Conservation (phyloP, 2,888 invertebrate species). For the Carterocephalus palaemon region DNA sequence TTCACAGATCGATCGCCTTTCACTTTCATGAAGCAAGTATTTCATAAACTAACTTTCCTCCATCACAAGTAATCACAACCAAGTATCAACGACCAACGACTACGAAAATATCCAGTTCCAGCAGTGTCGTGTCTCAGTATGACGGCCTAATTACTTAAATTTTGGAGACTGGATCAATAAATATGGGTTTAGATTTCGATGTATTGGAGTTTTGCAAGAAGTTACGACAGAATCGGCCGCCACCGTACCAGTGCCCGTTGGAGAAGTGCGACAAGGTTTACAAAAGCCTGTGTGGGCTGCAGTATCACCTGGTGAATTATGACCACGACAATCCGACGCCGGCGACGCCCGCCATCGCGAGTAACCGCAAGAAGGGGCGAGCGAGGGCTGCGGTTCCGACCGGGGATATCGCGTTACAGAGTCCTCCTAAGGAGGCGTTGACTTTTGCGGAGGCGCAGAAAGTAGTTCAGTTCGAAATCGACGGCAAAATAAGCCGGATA, state of each 20-base stretch:
- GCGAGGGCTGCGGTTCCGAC: conserved; percentile 79
- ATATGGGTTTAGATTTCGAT: conserved; percentile 91
- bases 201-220: conserved; percentile 91
- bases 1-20: too few relatives aligned
- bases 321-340: conserved; percentile 89
- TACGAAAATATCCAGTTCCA: conserved; percentile 1
- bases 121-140: background rate
- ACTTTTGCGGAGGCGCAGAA: conserved; percentile 91
- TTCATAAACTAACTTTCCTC: too few relatives aligned
- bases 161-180: conserved; percentile 35
- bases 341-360: conserved; percentile 80
- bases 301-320: conserved; percentile 90
- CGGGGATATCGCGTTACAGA: conserved; percentile 72
- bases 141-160: conserved; percentile 14
- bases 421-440: conserved; percentile 83
- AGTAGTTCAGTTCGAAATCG: conserved; percentile 92
- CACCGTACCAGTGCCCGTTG: conserved; percentile 92
- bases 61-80: too few relatives aligned
- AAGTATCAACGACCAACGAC: too few relatives aligned
- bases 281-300: conserved; percentile 91
- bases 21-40: too few relatives aligned
- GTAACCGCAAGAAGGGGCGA: conserved; percentile 81
- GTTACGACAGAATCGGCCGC: conserved; percentile 86
- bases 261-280: conserved; percentile 91
- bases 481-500: conserved; percentile 85